Evolutionary conservation across 2,888 invertebrate genomes (phyloP).

Genomic region (Teleiodes luculella): DNA sequence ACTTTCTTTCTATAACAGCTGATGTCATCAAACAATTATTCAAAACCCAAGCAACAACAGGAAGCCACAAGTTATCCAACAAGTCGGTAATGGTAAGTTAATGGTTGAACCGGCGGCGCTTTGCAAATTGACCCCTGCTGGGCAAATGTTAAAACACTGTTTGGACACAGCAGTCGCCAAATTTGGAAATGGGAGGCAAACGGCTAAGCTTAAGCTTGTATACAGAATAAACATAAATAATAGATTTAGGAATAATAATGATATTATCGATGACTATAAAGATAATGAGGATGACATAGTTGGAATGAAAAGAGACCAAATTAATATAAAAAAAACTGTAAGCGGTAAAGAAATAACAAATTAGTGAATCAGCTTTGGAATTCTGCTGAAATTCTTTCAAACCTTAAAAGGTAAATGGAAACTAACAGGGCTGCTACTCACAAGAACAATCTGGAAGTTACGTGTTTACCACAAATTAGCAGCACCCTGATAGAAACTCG

Average conservation of each 20-base stretch:
- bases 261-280: neutral
- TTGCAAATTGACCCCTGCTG: constrained; percentile 10
- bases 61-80: constrained; percentile 8
- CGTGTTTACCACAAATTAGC: constrained; percentile 7
- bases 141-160: neutral
- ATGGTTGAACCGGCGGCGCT: constrained; percentile 6
- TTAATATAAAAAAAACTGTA: neutral
- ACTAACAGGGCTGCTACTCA: neutral
- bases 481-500: constrained; percentile 6
- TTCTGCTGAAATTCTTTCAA: neutral
- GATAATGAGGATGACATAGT: neutral
- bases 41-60: neutral
- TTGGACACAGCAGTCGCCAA: constrained; percentile 8
- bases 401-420: neutral
- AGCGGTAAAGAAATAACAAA: neutral
- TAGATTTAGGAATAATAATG: neutral
- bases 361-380: neutral
- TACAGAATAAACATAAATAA: neutral
- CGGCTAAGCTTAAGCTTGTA: neutral
- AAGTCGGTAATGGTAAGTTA: constrained; percentile 10
- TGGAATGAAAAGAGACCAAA: neutral
- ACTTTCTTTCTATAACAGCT: neutral
- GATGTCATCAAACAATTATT: neutral
- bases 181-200: neutral
- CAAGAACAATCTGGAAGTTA: neutral